Percentiles rank a stretch among this genome's conserved stretches.
These are phyloP conservation scores for Chionoecetes opilio DNA, from an alignment of 1,140 invertebrate genomes.

Conservation along the genomic window DNA sequence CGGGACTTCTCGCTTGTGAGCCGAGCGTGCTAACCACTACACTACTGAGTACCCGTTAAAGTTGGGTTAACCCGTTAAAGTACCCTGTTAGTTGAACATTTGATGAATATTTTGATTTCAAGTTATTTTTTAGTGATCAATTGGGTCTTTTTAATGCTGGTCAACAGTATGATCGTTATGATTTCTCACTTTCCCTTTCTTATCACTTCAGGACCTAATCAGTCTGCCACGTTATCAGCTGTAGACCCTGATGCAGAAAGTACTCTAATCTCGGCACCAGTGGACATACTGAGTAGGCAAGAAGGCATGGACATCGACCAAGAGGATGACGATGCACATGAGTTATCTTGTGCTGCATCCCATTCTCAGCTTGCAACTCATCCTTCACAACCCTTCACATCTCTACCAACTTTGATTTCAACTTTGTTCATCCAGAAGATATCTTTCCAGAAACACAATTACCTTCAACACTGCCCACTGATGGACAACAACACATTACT, in stretches of 20 bases:
- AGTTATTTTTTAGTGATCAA: no score
- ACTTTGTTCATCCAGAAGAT: conserved; percentile 55
- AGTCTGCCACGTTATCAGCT: conserved; percentile 31
- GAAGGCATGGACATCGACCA: conserved; percentile 53
- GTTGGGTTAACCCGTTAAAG: no score
- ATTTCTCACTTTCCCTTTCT: no score
- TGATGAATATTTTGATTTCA: no score
- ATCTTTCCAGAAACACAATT: conserved; percentile 43
- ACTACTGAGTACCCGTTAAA: no score
- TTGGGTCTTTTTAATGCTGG: no score
- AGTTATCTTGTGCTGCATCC: conserved; percentile 1
- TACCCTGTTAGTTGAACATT: background rate
- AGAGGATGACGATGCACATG: background rate
- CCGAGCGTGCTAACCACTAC: no score
- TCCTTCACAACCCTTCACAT: conserved; percentile 2
- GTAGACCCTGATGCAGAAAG: conserved; percentile 53
- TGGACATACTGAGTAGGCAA: conserved; percentile 13
- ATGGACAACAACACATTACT: background rate
- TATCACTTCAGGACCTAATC: conserved; percentile 1
- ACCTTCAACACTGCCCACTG: conserved; percentile 54
- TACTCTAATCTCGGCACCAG: conserved; percentile 29
- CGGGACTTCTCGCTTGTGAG: no score
- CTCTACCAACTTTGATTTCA: conserved; percentile 1
- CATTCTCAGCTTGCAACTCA: conserved; percentile 40
- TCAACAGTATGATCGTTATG: no score